Evolutionary conservation across 2,888 invertebrate genomes (phyloP).

Genomic region (Lepetodrilus schrolli): DNA sequence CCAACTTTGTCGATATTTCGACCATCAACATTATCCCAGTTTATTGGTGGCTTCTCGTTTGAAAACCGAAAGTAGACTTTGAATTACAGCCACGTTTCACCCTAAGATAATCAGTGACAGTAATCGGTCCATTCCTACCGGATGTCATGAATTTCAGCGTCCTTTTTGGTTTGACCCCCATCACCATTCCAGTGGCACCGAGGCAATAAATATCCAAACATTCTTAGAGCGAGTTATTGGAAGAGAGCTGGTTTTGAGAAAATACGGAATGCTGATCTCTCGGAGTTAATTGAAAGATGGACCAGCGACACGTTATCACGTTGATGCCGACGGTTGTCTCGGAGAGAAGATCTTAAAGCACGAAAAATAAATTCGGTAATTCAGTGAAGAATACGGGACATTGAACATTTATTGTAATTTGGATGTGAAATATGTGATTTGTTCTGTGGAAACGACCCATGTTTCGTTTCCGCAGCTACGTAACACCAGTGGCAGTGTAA

Average conservation of each 20-base stretch:
- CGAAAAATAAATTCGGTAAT: no score
- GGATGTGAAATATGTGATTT: no score
- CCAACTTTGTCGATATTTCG: no score
- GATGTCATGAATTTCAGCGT: slow-evolving; percentile 17
- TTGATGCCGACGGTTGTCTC: not conserved
- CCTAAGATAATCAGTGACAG: not conserved
- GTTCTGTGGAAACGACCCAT: no score
- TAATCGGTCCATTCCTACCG: slow-evolving; percentile 7
- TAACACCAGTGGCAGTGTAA: no score
- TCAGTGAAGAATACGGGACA: no score
- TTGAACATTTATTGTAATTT: no score
- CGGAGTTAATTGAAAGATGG: not conserved
- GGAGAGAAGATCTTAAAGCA: no score
- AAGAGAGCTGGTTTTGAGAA: not conserved
- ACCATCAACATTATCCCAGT: no score
- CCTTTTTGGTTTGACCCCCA: not conserved
- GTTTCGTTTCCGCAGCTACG: no score
- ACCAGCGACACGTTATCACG: not conserved
- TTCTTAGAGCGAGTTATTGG: not conserved
- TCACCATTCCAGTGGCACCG: not conserved
- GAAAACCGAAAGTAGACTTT: no score
- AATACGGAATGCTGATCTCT: not conserved
- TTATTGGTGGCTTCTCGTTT: no score
- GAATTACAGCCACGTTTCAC: not conserved
- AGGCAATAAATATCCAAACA: not conserved